A percentile compares a stretch with the other conserved stretches of the same genome.
phyloP scores from a whole-genome alignment of 2,113 vertebrate species.

The Chlorocebus sabaeus region DNA sequence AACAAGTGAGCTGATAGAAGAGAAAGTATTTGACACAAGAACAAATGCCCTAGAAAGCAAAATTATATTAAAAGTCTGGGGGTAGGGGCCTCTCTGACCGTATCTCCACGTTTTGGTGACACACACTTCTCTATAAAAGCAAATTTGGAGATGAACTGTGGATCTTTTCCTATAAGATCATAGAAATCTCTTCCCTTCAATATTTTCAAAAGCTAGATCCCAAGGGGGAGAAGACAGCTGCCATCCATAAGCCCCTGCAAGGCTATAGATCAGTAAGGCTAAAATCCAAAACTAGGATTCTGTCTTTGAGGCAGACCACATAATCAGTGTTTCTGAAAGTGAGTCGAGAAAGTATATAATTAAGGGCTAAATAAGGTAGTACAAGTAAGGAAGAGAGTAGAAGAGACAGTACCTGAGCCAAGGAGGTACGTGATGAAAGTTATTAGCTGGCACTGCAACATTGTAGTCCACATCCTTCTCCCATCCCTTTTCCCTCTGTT shows the following conservation, averaged over 20 bases:
- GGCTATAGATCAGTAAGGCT: background rate
- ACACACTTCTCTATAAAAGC: background rate
- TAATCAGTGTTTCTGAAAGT: slow-evolving; percentile 16
- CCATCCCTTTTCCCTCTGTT: background rate
- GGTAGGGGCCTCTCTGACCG: background rate
- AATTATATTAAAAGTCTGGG: background rate
- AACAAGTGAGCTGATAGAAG: background rate
- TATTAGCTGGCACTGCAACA: background rate
- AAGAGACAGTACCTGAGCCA: background rate
- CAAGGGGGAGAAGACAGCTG: background rate
- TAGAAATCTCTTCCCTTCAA: background rate
- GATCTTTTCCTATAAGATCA: background rate
- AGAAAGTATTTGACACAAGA: background rate
- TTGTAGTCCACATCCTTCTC: background rate
- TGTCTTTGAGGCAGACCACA: background rate
- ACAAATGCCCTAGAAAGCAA: background rate
- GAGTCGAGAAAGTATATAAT: background rate
- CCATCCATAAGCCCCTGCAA: background rate
- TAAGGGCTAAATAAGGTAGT: background rate
- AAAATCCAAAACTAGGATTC: slow-evolving; percentile 39
- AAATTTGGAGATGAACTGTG: slow-evolving; percentile 1
- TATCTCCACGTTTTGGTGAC: background rate
- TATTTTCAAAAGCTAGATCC: background rate
- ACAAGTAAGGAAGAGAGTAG: background rate
- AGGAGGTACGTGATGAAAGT: background rate